Evolutionary conservation across 2,888 invertebrate species (phyloP), one percentile per base, ranked within the genome.

Genomic region (Dendrolimus houi): DNA sequence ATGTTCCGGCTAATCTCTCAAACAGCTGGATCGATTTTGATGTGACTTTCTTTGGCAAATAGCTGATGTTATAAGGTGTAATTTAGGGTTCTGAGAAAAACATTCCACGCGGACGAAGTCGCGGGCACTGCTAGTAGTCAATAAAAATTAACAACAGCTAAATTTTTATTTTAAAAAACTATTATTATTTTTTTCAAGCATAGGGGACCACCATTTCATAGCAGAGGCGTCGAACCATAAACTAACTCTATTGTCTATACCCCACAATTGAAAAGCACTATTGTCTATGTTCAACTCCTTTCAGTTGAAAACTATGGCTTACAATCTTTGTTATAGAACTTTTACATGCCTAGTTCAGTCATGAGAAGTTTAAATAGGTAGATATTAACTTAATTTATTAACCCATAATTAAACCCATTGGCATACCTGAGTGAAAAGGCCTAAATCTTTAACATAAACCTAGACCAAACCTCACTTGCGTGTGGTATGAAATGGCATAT

Each of bases 151-250:
- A 13, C 29, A 8, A 8, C 9, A 13, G n/a, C n/a, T 12, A 52
- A 7, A 12, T 53, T 8, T n/a, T 53, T 6, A 13, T 13, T 13
- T 53, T 10, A 13, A 10, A 13, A 53, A 8, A 8, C 8, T n/a
- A 0, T 17, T 13, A 40, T 40, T 54, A 53, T 2, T 40, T 54
- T 54, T 29, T 29, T 14, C 10, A 53, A 17, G 9, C 8, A 56
- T 56, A 53, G 52, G 54, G 56, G 55, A 53, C 52, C 54, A 40
- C 56, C 56, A 54, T 54, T 40, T 7, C 42, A 52, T 8, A 55
- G 52, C 52, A 60, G 56, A 67, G 62, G 67, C 67, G 67, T 67
- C 57, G 60, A 62, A 62, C 60, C 67, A 64, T 63, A 65, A 61
- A 63, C 60, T 59, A 54, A 56, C 42, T 53, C 63, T 60, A 60